phyloP scores from a whole-genome alignment of 2,797 vertebrate genomes.

The Argya squamiceps region DNA sequence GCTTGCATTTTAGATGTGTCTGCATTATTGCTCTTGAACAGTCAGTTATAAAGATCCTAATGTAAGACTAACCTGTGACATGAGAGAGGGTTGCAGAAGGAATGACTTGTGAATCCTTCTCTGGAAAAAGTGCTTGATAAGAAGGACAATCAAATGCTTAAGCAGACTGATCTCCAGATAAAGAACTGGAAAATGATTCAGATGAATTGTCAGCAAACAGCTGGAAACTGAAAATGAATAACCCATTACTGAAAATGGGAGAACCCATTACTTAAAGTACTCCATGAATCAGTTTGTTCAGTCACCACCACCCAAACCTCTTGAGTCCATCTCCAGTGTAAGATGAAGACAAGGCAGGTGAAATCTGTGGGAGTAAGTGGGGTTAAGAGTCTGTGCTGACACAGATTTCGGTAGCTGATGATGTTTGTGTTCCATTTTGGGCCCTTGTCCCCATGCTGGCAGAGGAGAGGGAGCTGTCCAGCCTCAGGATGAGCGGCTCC shows the following conservation, averaged over 20 bases:
- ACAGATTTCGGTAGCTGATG: neutral
- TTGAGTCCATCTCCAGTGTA: neutral
- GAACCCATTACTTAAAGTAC: neutral
- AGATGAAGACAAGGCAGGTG: neutral
- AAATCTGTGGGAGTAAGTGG: neutral
- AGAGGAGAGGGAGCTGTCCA: constrained; percentile 3
- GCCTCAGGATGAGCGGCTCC: neutral
- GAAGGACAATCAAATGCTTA: neutral
- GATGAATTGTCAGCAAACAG: neutral
- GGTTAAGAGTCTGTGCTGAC: neutral
- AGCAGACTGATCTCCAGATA: neutral
- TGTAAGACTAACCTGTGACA: neutral
- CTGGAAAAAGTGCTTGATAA: neutral
- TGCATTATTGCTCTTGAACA: neutral
- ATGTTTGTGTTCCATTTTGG: neutral
- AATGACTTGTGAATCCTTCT: neutral
- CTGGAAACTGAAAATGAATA: neutral
- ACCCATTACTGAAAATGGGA: neutral
- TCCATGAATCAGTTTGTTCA: neutral
- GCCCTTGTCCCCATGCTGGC: neutral
- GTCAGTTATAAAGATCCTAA: neutral
- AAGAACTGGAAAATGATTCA: neutral
- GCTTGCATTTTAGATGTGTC: neutral
- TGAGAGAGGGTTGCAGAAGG: neutral
- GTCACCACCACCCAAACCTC: neutral